Evolutionary conservation across 2,797 vertebrate genomes (phyloP).

Genomic region (Phataginus tetradactyla): DNA sequence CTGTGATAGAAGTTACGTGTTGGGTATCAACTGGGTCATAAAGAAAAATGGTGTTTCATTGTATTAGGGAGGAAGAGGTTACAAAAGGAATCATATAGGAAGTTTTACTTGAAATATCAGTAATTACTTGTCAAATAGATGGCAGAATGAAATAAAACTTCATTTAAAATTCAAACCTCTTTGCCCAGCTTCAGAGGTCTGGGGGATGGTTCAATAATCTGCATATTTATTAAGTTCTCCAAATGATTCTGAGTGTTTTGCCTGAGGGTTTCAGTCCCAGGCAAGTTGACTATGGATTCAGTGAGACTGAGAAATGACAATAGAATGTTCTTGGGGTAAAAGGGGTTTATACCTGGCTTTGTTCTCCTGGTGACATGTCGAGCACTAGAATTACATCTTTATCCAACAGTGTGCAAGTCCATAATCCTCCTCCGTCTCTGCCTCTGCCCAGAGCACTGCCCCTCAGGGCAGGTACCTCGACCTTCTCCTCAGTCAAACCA

Average conservation of each 20-base stretch:
- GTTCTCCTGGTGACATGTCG: too few relatives aligned
- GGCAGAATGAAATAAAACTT: not conserved
- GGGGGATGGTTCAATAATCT: not conserved
- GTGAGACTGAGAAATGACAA: too few relatives aligned
- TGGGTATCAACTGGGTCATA: not conserved
- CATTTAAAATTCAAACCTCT: not conserved
- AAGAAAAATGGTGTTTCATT: not conserved
- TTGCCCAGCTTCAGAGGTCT: not conserved
- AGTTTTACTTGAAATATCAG: not conserved
- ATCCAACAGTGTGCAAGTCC: too few relatives aligned
- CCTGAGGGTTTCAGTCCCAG: too few relatives aligned
- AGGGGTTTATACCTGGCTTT: too few relatives aligned
- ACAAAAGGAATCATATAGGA: not conserved
- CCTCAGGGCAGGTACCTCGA: too few relatives aligned
- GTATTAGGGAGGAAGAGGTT: not conserved
- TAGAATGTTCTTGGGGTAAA: too few relatives aligned
- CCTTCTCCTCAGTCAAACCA: too few relatives aligned
- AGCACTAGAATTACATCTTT: too few relatives aligned
- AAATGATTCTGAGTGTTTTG: not conserved
- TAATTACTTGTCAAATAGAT: conserved; percentile 31
- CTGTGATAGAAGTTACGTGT: not conserved
- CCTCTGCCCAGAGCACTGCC: too few relatives aligned
- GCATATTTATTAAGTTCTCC: not conserved
- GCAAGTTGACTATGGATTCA: too few relatives aligned
- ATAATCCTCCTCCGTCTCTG: too few relatives aligned